Conservation (phyloP, 2,888 invertebrate genomes). For the Leucophenga montana region DNA sequence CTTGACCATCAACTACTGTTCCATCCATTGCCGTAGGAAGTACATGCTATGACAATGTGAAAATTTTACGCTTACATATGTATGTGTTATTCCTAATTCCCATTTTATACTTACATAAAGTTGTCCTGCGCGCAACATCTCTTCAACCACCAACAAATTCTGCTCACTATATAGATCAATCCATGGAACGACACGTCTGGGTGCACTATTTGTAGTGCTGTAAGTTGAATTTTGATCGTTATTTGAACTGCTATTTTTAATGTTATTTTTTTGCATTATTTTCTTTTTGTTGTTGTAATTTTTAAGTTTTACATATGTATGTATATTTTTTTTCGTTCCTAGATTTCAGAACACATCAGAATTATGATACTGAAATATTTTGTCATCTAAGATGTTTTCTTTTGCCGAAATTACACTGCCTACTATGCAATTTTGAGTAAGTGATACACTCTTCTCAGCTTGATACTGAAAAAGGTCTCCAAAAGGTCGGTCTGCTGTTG, state of each 20-base stretch:
- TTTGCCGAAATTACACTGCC: too few species aligned
- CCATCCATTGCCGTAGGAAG: too few species aligned
- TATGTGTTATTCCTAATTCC: not conserved
- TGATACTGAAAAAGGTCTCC: too few species aligned
- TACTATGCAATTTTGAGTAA: too few species aligned
- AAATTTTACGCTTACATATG: too few species aligned
- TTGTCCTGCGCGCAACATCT: not conserved
- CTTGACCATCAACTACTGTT: too few species aligned
- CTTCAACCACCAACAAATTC: constrained; percentile 1
- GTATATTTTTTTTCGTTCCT: not conserved
- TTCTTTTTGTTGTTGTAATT: not conserved
- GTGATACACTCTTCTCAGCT: too few species aligned
- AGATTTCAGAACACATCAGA: not conserved
- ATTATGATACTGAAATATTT: too few species aligned
- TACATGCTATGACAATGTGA: too few species aligned
- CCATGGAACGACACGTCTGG: not conserved
- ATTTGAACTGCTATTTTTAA: not conserved
- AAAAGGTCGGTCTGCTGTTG: too few species aligned
- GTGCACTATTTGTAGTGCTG: not conserved
- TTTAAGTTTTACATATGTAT: too few species aligned
- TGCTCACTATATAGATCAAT: not conserved
- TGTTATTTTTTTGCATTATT: not conserved
- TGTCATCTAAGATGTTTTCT: too few species aligned
- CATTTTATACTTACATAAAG: constrained; percentile 2
- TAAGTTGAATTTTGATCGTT: not conserved